A percentile compares a stretch with the other conserved stretches of the same genome.
These are phyloP conservation scores for Philypnodon macrostomus DNA, from an alignment of 2,797 vertebrate genomes.

Conservation along the genomic window DNA sequence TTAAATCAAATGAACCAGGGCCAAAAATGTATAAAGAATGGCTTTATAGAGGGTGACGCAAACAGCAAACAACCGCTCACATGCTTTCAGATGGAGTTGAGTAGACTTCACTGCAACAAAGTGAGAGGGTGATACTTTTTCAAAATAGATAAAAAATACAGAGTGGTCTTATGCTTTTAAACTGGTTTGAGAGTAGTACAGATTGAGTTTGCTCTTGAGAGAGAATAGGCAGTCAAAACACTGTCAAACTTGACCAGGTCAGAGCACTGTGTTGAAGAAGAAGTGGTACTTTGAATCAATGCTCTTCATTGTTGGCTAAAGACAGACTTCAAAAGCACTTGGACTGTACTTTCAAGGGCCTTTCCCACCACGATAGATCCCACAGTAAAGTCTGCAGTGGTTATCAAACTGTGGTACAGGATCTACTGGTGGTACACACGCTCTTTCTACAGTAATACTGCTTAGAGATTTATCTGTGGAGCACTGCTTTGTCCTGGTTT, in stretches of 20 bases:
- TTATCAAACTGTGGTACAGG: not conserved
- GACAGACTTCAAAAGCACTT: slow-evolving; percentile 62
- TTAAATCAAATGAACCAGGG: slow-evolving; percentile 32
- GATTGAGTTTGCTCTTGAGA: slow-evolving; percentile 60
- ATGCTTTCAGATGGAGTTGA: slow-evolving; percentile 49
- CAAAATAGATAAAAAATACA: slow-evolving; percentile 26
- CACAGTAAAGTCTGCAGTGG: too few relatives aligned
- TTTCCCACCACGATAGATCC: slow-evolving; percentile 62
- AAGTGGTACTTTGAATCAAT: slow-evolving; percentile 65
- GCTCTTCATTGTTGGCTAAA: slow-evolving; percentile 64
- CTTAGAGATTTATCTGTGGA: too few relatives aligned
- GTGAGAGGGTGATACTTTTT: slow-evolving; percentile 27
- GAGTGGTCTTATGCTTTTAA: slow-evolving; percentile 27
- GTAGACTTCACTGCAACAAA: slow-evolving; percentile 37
- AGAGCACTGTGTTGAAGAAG: slow-evolving; percentile 37
- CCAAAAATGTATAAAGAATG: slow-evolving; percentile 46
- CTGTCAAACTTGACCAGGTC: slow-evolving; percentile 69
- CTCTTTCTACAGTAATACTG: too few relatives aligned
- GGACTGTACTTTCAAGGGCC: slow-evolving; percentile 42
- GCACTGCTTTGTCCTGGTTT: too few relatives aligned
- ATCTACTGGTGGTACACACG: not conserved
- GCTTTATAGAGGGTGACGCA: slow-evolving; percentile 49
- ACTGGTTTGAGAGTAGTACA: slow-evolving; percentile 38
- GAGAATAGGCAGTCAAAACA: slow-evolving; percentile 70
- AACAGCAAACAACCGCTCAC: too few relatives aligned